phyloP scores from a whole-genome alignment of 2,113 vertebrate species.

The Miniopterus natalensis region DNA sequence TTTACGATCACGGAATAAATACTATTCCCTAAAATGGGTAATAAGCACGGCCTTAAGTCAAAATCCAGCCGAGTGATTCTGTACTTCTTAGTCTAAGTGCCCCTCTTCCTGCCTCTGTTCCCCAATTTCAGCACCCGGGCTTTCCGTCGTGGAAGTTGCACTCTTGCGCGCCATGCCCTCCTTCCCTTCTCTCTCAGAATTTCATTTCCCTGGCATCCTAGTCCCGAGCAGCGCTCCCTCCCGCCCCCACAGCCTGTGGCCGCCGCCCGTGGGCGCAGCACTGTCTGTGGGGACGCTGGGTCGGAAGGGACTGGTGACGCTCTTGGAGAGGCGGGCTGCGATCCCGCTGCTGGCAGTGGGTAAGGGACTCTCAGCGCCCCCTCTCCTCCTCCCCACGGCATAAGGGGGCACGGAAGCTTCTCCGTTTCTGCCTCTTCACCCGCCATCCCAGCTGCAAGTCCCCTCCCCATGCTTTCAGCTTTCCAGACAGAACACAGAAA shows the following conservation, averaged over 20 bases:
- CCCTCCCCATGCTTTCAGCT: not conserved
- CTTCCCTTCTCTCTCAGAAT: slow-evolving; percentile 46
- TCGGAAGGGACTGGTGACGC: slow-evolving; percentile 14
- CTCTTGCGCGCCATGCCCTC: slow-evolving; percentile 16
- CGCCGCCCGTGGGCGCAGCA: not conserved
- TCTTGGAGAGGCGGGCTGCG: not conserved
- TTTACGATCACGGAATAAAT: not conserved
- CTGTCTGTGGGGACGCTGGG: slow-evolving; percentile 66
- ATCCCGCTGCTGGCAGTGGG: slow-evolving; percentile 22
- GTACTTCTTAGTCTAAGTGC: not conserved
- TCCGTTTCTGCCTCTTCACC: not conserved
- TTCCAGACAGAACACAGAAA: not conserved
- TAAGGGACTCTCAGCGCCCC: not conserved
- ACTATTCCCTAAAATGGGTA: not conserved
- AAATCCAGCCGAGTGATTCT: not conserved
- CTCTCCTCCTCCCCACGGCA: not conserved
- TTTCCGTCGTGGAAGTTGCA: slow-evolving; percentile 48
- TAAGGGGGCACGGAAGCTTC: not conserved
- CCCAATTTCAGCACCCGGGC: not conserved
- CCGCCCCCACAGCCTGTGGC: slow-evolving; percentile 17
- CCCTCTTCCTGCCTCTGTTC: not conserved
- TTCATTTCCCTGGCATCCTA: slow-evolving; percentile 66
- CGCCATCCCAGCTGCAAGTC: not conserved
- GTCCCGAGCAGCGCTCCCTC: not conserved
- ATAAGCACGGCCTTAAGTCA: not conserved